Evolutionary conservation across 1,140 invertebrate species (phyloP).

Genomic region (Trachymyrmex septentrionalis): DNA sequence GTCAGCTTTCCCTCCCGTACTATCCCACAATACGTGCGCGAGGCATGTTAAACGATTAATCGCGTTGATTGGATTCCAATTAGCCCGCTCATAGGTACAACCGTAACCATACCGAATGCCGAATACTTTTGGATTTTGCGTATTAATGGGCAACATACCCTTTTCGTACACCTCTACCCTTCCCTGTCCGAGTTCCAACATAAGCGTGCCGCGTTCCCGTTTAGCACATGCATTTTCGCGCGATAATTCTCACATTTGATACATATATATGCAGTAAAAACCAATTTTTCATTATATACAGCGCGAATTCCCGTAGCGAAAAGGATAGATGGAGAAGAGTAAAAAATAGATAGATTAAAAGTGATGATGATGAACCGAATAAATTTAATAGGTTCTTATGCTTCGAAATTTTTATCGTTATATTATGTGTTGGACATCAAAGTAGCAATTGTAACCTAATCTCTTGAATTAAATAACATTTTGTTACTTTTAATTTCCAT

Average conservation of each 20-base stretch:
- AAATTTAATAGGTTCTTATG: not conserved
- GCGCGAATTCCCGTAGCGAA: not conserved
- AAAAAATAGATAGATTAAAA: not conserved
- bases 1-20: slow-evolving; percentile 61
- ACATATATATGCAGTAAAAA: not conserved
- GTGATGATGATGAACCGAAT: not conserved
- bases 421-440: too few relatives aligned
- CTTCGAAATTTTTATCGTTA: not conserved
- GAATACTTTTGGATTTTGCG: slow-evolving; percentile 59
- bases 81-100: slow-evolving; percentile 80
- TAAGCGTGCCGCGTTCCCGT: slow-evolving; percentile 13
- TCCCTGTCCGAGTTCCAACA: not conserved
- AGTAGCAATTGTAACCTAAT: too few relatives aligned
- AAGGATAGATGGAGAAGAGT: not conserved
- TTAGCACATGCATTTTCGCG: not conserved
- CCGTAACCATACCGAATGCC: slow-evolving; percentile 57
- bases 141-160: not conserved
- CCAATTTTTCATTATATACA: not conserved
- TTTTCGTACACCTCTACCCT: too few relatives aligned
- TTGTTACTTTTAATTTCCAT: too few relatives aligned
- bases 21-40: slow-evolving; percentile 51
- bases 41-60: slow-evolving; percentile 83
- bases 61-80: slow-evolving; percentile 84
- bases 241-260: not conserved
- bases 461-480: too few relatives aligned